Evolutionary conservation across 2,797 vertebrate genomes (phyloP), one percentile per base, ranked within the genome.

Genomic region (Percopsis omiscomaycus): DNA sequence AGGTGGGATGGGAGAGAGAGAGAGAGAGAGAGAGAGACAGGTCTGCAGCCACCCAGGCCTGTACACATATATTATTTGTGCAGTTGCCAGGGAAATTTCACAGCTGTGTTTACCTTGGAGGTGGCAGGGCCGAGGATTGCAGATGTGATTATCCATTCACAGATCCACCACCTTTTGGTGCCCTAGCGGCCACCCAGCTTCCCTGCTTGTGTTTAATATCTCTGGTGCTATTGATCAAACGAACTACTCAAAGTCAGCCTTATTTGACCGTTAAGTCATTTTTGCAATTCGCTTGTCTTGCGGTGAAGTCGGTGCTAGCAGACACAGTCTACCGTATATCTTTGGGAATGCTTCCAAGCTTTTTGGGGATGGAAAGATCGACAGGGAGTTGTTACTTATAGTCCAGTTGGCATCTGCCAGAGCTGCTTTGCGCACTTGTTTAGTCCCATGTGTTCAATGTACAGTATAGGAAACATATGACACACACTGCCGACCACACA

Each of bases 81-180:
- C 80, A 90, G 80, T 90, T 84, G 68, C 66, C 83, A 74, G 88
- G 89, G 86, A 90, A 80, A 80, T 91, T 89, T 88, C 89, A 84
- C 93, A 95, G 93, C 93, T 94, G 93, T 94, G 92, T 95, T 95
- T 94, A 92, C 85, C 84, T 90, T 93, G 91, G 91, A 88, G 90
- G 92, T 92, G 89, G 86, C 87, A 88, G 82, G 75, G 86, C 71
- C 70, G 70, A 77, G 78, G 88, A 85, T 70, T 85, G 74, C 85
- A 89, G 85, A 92, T 90, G 88, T 85, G 86, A 88, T 91, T 84
- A 86, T 83, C 87, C 88, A 86, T 91, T 91, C 88, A 88, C 84
- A 89, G 77, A 63, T 46, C 67, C 82, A 69, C 60, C 85, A 66
- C 79, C 89, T 83, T 78, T 65, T 64, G 11, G 12, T 55, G 22